phyloP scores from a whole-genome alignment of 2,888 invertebrate genomes.

The Papilio demoleus region DNA sequence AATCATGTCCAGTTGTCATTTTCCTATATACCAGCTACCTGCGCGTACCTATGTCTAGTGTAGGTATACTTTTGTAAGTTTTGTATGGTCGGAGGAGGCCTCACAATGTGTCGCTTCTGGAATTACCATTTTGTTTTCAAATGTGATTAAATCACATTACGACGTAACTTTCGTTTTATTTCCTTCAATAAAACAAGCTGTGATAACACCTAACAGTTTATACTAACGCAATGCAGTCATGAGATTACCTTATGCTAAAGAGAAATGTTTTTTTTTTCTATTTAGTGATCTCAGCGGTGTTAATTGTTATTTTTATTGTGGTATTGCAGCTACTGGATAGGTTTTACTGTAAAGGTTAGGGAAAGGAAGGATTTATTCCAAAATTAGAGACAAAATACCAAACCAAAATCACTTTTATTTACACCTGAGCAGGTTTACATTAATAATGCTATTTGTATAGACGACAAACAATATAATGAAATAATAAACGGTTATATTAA shows the following conservation, averaged over 20 bases:
- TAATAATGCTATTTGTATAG: conserved; percentile 67
- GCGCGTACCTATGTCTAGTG: conserved; percentile 47
- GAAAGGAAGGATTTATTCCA: not conserved
- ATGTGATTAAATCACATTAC: conserved; percentile 77
- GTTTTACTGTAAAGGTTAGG: too few relatives aligned
- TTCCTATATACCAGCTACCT: conserved; percentile 45
- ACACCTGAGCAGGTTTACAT: conserved; percentile 73
- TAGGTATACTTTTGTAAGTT: conserved; percentile 60
- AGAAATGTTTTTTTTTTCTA: too few relatives aligned
- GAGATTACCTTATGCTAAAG: not conserved
- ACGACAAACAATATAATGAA: conserved; percentile 76
- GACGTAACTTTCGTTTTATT: conserved; percentile 46
- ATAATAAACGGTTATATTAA: conserved; percentile 66
- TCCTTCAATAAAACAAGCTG: not conserved
- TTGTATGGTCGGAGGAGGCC: conserved; percentile 52
- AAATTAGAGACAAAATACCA: conserved; percentile 55
- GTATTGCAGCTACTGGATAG: too few relatives aligned
- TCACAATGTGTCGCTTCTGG: conserved; percentile 53
- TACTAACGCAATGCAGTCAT: not conserved
- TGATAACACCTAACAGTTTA: not conserved
- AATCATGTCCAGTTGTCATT: not conserved
- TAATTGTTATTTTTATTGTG: too few relatives aligned
- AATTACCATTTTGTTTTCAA: conserved; percentile 65
- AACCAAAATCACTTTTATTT: conserved; percentile 83
- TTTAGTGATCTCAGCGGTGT: too few relatives aligned